A percentile compares a stretch with the other conserved stretches of the same genome.
phyloP scores from a whole-genome alignment of 2,797 vertebrate genomes.

The Streptopelia turtur region DNA sequence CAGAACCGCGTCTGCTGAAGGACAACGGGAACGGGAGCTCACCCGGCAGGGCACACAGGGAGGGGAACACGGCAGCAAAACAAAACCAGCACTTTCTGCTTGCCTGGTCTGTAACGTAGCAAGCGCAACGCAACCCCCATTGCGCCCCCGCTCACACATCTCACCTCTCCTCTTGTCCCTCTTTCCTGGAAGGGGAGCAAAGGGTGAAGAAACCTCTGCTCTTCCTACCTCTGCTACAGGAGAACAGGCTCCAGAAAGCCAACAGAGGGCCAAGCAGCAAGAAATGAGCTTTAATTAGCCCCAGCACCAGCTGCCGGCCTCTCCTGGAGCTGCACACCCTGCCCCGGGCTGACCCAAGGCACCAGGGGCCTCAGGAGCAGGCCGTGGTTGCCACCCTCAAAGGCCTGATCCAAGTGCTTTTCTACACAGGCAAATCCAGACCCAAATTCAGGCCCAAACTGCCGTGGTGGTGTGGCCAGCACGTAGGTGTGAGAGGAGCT shows the following conservation, averaged over 20 bases:
- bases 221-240: background rate
- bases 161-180: background rate
- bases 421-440: background rate
- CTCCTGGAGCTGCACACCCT: background rate
- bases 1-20: background rate
- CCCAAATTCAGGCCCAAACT: background rate
- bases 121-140: background rate
- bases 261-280: background rate
- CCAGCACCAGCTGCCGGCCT: background rate
- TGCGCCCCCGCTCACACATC: background rate
- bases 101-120: background rate
- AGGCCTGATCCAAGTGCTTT: background rate
- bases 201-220: background rate
- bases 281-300: background rate
- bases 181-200: background rate
- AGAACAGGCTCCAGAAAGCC: background rate
- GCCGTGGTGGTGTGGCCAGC: background rate
- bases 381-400: background rate
- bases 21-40: background rate
- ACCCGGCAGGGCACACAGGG: background rate
- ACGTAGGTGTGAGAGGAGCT: background rate
- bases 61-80: background rate
- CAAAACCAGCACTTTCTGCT: background rate
- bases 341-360: background rate
- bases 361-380: background rate